These are phyloP conservation scores for Sminthopsis crassicaudata DNA, from an alignment of 2,113 vertebrate genomes.

Conservation along the genomic window DNA sequence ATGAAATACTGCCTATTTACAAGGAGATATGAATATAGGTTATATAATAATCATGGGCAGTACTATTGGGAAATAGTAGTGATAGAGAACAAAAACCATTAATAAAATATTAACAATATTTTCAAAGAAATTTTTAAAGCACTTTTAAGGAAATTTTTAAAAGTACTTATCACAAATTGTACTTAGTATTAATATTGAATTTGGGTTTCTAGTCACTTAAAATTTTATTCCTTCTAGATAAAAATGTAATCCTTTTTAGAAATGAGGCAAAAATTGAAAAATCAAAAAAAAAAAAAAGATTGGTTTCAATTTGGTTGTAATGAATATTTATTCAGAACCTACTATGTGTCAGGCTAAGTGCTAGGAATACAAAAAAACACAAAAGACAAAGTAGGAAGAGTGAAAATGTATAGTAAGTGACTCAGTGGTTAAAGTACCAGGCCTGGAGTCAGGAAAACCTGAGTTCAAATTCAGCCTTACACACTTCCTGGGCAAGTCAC, in stretches of 20 bases:
- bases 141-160: background rate
- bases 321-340: too few species aligned
- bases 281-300: background rate
- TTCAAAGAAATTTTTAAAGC: background rate
- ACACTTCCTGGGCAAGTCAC: too few species aligned
- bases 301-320: background rate
- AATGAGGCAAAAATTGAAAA: background rate
- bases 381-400: too few species aligned
- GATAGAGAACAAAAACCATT: background rate
- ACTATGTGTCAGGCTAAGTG: too few species aligned
- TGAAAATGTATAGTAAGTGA: too few species aligned
- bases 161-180: background rate
- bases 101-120: background rate
- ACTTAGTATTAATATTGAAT: background rate
- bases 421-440: too few species aligned
- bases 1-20: background rate
- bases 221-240: background rate
- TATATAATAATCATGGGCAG: background rate
- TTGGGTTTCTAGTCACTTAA: background rate
- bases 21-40: background rate
- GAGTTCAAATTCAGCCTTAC: too few species aligned
- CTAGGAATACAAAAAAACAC: too few species aligned
- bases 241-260: background rate
- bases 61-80: background rate
- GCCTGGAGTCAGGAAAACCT: too few species aligned